A percentile compares a stretch with the other conserved stretches of the same genome.
Conservation (phyloP, 2,113 vertebrate species). For the Leptosomus discolor region DNA sequence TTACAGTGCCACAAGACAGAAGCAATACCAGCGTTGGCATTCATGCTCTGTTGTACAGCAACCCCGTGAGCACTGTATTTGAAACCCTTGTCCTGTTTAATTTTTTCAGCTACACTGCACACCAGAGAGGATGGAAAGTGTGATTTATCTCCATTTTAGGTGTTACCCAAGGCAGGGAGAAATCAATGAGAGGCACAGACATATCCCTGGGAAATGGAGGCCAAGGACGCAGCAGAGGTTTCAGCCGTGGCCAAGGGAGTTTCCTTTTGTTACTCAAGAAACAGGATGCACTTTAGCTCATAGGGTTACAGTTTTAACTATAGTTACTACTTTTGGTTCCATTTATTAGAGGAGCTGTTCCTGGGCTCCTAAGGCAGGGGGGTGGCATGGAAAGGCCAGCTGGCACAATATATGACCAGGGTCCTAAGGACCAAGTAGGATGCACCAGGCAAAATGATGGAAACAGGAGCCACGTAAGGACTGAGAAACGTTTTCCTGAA, state of each 20-base stretch:
- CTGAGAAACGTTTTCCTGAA: background rate
- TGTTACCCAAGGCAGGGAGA: background rate
- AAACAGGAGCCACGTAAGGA: background rate
- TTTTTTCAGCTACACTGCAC: background rate
- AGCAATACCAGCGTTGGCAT: background rate
- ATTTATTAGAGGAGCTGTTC: background rate
- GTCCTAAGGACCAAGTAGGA: background rate
- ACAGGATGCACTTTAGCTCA: background rate
- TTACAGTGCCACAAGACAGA: background rate
- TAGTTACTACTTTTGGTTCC: background rate
- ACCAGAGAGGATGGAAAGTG: background rate
- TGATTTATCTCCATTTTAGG: constrained; percentile 14
- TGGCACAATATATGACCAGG: background rate
- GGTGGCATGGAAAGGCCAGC: background rate
- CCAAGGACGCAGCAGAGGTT: background rate
- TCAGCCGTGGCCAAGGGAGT: background rate
- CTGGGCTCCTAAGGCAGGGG: background rate
- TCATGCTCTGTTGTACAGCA: background rate
- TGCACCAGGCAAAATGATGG: background rate
- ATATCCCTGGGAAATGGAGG: background rate
- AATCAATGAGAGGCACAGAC: background rate
- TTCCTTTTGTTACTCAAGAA: background rate
- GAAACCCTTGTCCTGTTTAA: background rate
- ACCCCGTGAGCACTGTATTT: background rate
- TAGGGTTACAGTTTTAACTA: background rate